phyloP scores from a whole-genome alignment of 2,113 vertebrate genomes.

The Mustela nigripes region DNA sequence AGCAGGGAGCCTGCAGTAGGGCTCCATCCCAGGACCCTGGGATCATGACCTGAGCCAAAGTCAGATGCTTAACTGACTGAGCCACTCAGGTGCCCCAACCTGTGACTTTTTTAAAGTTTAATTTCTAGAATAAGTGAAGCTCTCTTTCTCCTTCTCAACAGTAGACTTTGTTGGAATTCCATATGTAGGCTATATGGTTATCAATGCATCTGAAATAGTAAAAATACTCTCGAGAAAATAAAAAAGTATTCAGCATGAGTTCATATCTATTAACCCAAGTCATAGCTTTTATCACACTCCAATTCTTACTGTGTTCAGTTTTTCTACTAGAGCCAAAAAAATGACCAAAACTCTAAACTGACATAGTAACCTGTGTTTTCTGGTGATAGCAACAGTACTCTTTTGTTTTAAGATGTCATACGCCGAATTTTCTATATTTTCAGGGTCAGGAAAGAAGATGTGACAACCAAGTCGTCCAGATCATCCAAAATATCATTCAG shows the following conservation, averaged over 20 bases:
- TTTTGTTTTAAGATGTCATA: slow-evolving; percentile 44
- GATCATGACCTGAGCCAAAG: too few relatives aligned
- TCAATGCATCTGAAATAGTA: background rate
- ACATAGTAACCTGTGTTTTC: slow-evolving; percentile 42
- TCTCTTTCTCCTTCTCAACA: background rate
- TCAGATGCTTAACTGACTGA: too few relatives aligned
- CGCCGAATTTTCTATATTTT: slow-evolving; percentile 58
- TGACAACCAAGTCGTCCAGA: background rate
- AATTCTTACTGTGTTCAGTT: slow-evolving; percentile 43
- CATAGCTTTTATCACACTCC: background rate
- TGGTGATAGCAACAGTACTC: background rate
- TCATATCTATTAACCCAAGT: background rate
- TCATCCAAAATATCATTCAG: background rate
- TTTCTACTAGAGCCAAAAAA: slow-evolving; percentile 2
- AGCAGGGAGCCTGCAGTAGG: too few relatives aligned
- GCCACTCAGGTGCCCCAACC: background rate
- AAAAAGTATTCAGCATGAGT: background rate
- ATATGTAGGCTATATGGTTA: background rate
- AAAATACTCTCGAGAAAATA: slow-evolving; percentile 17
- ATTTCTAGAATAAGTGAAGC: slow-evolving; percentile 41
- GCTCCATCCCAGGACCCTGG: too few relatives aligned
- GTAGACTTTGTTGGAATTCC: background rate
- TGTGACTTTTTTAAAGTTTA: slow-evolving; percentile 11
- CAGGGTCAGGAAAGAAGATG: background rate
- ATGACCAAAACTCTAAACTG: background rate